Evolutionary conservation across 2,797 vertebrate species (phyloP), one percentile per base, ranked within the genome.

Genomic region (Gymnoscopelus microlampas): DNA sequence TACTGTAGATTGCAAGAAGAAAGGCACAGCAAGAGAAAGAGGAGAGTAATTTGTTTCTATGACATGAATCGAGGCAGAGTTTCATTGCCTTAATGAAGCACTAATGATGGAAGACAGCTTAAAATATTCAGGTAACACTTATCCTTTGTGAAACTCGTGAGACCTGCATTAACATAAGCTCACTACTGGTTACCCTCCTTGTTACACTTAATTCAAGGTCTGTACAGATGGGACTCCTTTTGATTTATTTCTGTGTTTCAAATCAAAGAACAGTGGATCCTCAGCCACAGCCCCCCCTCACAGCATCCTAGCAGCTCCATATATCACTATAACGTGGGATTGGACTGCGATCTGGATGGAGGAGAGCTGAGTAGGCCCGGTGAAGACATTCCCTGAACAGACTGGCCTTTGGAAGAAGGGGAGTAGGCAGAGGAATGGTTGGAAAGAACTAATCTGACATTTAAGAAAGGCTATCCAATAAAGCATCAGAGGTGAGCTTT

Each of bases 381-480:
- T 62, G 54, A 74, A 79, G 71, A 51, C 66, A 74, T 79, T 84
- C 71, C 69, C 75, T 44, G 84, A 83, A 80, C 85, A 87, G 79
- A 68, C 70, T 65, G 78, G 78, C 85, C 84, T 91, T 90, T 92
- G 79, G 82, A 70, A 3, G 74, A 74, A 70, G 65, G 75, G 65
- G 74, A 77, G 84, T 84, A 74, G 80, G 83, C 77, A 64, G 81
- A 68, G 49, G 60, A 75, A 71, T 59, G 81, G 78, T 73, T 19
- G 71, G 81, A 80, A 80, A 76, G 51, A 70, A 71, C 67, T 62
- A 73, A 80, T 71, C 80, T 89, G 90, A 91, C 92, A 89, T 93
- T 93, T 85, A 80, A 73, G 49, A 60, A 62, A 78, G 80, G 61
- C 66, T 14, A 77, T 60, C 66, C 67, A 88, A 81, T 69, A 79